phyloP scores from a whole-genome alignment of 2,797 vertebrate genomes.

The Taenioides sp. region DNA sequence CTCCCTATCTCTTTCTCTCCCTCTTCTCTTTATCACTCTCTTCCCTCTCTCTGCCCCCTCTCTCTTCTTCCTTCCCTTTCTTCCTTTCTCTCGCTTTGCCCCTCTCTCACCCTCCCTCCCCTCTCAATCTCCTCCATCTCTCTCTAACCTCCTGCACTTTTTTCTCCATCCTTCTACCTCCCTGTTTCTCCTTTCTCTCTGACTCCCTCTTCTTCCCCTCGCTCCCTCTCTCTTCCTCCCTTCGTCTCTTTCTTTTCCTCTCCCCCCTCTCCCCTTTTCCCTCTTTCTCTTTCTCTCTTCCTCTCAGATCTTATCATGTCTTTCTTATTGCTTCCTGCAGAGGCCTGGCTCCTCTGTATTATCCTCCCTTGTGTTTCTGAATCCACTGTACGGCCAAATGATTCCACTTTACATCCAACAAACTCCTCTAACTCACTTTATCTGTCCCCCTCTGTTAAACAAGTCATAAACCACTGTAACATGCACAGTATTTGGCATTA shows the following conservation, averaged over 20 bases:
- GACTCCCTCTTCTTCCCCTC: background rate
- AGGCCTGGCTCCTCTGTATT: constrained; percentile 58
- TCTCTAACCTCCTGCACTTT: too few species aligned
- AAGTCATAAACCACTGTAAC: background rate
- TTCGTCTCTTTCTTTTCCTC: background rate
- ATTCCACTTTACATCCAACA: background rate
- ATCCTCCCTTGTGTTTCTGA: constrained; percentile 42
- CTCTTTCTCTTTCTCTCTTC: background rate
- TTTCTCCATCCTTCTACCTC: background rate
- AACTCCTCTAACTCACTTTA: background rate
- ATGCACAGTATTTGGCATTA: background rate
- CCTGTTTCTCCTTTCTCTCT: background rate
- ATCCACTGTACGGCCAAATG: constrained; percentile 30
- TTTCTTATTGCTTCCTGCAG: constrained; percentile 73
- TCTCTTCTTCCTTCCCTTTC: background rate
- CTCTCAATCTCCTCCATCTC: background rate
- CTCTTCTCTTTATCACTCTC: background rate
- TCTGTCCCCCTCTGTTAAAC: background rate
- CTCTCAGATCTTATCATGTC: constrained; percentile 63
- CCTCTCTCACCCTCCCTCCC: background rate
- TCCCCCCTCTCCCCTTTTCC: too few species aligned
- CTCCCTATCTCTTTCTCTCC: background rate
- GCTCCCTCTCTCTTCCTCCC: background rate
- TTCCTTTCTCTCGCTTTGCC: background rate
- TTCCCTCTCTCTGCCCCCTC: background rate